phyloP scores from a whole-genome alignment of 2,113 vertebrate species.

The Tauraco erythrolophus region DNA sequence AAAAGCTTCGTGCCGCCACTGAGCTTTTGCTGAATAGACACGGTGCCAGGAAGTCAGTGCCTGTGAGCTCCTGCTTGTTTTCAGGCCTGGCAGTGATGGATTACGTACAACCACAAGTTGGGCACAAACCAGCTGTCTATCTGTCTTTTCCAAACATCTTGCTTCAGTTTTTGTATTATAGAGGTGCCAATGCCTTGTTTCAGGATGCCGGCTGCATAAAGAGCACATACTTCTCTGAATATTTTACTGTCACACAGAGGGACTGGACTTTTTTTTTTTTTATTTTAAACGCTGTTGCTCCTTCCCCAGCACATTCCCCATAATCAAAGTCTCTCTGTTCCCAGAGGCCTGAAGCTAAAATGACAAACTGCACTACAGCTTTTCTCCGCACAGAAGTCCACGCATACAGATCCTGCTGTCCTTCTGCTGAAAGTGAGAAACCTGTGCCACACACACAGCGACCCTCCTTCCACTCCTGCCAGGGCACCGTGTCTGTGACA shows the following conservation, averaged over 20 bases:
- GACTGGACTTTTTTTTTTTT: not conserved
- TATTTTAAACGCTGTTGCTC: not conserved
- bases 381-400: not conserved
- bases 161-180: conserved; percentile 27
- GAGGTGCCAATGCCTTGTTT: conserved; percentile 51
- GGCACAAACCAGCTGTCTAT: conserved; percentile 68
- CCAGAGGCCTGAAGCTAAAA: not conserved
- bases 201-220: conserved; percentile 38
- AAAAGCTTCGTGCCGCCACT: not conserved
- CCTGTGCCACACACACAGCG: not conserved
- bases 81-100: conserved; percentile 66
- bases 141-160: conserved; percentile 63
- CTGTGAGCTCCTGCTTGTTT: conserved; percentile 51
- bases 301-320: not conserved
- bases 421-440: not conserved
- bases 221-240: conserved; percentile 55
- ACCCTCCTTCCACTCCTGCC: not conserved
- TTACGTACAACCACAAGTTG: conserved; percentile 43
- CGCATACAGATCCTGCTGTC: not conserved
- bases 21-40: not conserved
- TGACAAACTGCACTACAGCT: not conserved
- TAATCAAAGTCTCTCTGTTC: not conserved
- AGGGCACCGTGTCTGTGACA: not conserved
- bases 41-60: conserved; percentile 1
- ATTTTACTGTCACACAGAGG: conserved; percentile 51